A percentile compares a stretch with the other conserved stretches of the same genome.
Conservation (phyloP, 2,888 invertebrate species). For the Sarcophaga subvicina region DNA sequence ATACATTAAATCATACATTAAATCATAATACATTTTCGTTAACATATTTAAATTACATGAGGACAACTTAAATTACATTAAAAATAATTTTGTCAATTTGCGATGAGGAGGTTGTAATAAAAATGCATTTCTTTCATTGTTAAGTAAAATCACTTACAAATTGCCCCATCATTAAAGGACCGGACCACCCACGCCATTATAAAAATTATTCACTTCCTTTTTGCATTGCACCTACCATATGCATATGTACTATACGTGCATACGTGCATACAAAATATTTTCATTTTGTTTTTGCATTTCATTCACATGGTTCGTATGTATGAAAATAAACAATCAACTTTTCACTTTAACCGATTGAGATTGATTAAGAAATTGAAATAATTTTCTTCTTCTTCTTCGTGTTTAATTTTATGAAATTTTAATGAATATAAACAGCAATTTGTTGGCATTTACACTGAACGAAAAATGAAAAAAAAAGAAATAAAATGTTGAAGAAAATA, state of each 20-base stretch:
- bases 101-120: not conserved
- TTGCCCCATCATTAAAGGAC: conserved; percentile 36
- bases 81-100: not conserved
- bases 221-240: not conserved
- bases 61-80: not conserved
- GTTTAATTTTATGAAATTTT: conserved; percentile 56
- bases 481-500: not conserved
- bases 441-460: not conserved
- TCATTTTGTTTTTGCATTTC: conserved; percentile 1
- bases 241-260: not conserved
- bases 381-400: conserved; percentile 32
- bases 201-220: conserved; percentile 22
- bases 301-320: conserved; percentile 1
- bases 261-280: not conserved
- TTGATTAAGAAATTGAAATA: conserved; percentile 65
- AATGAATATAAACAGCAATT: conserved; percentile 19
- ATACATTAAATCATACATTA: too few species aligned
- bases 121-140: conserved; percentile 46
- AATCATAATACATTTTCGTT: too few species aligned
- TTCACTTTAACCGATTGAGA: conserved; percentile 60
- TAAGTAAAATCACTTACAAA: not conserved
- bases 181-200: conserved; percentile 29
- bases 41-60: too few species aligned
- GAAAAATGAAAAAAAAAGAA: not conserved
- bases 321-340: conserved; percentile 62